Percentiles rank a stretch among this genome's conserved stretches.
Evolutionary conservation across 1,140 invertebrate genomes (phyloP).

Genomic region (Platorchestia sp.): DNA sequence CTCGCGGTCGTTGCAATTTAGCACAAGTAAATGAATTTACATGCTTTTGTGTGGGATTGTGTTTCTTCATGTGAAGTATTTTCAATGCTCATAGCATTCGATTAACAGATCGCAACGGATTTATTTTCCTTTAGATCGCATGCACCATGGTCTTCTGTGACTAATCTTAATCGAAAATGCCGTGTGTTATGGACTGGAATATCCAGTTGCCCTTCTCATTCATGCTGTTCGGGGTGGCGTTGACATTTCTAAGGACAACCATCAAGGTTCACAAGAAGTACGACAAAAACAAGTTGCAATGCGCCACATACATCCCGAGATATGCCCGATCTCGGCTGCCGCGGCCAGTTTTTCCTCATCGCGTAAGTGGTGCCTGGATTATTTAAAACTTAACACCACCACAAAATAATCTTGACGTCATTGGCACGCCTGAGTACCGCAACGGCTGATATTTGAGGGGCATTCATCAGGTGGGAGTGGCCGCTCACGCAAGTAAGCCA

Average conservation of each 20-base stretch:
- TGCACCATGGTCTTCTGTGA: neutral
- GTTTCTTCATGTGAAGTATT: neutral
- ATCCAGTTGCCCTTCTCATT: neutral
- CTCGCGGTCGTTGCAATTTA: neutral
- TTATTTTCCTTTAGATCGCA: neutral
- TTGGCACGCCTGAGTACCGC: neutral
- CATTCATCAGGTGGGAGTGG: neutral
- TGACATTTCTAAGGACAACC: conserved; percentile 1
- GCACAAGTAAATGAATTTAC: neutral
- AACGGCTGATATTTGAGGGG: neutral
- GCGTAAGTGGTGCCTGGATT: neutral
- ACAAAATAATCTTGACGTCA: neutral
- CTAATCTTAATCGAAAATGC: neutral
- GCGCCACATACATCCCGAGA: neutral
- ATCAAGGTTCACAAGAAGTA: neutral
- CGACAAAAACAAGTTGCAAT: neutral
- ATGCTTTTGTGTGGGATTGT: neutral
- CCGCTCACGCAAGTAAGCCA: neutral
- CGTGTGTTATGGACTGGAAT: neutral
- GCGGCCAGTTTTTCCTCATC: neutral
- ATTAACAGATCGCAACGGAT: neutral
- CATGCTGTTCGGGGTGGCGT: neutral
- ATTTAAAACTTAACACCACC: neutral
- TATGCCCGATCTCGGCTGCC: neutral
- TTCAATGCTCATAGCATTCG: neutral